Percentiles rank a stretch among this genome's conserved stretches.
Evolutionary conservation across 2,797 vertebrate species (phyloP).

Genomic region (Rhynchotus rufescens): DNA sequence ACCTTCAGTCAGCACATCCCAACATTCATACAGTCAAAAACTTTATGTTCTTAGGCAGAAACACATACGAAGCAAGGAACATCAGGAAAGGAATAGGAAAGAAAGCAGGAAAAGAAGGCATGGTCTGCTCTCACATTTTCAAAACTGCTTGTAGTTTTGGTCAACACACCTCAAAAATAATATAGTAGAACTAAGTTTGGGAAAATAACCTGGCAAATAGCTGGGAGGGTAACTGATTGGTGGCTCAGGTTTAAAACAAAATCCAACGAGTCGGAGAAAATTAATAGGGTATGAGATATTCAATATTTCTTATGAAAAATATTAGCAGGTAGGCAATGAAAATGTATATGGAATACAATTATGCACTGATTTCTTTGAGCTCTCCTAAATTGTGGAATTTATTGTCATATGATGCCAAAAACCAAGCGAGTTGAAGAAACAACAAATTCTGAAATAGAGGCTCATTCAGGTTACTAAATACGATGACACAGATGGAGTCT

Average conservation of each 20-base stretch:
- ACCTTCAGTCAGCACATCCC: background rate
- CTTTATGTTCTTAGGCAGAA: background rate
- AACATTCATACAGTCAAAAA: background rate
- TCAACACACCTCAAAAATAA: background rate
- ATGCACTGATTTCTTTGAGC: background rate
- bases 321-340: background rate
- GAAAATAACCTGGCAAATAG: background rate
- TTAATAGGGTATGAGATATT: background rate
- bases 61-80: background rate
- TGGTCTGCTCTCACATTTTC: background rate
- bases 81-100: background rate
- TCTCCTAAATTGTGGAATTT: background rate
- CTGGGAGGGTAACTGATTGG: background rate
- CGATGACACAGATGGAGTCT: background rate
- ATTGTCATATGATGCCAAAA: background rate
- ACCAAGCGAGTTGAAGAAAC: background rate
- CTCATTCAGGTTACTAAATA: background rate
- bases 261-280: background rate
- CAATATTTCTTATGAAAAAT: background rate
- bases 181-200: background rate
- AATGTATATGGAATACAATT: background rate
- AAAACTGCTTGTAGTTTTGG: background rate
- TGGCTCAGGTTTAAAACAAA: background rate
- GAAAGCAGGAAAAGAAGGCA: background rate
- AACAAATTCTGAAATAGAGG: background rate